Conservation (phyloP, 1,140 invertebrate species). For the Berghia stephanieae region DNA sequence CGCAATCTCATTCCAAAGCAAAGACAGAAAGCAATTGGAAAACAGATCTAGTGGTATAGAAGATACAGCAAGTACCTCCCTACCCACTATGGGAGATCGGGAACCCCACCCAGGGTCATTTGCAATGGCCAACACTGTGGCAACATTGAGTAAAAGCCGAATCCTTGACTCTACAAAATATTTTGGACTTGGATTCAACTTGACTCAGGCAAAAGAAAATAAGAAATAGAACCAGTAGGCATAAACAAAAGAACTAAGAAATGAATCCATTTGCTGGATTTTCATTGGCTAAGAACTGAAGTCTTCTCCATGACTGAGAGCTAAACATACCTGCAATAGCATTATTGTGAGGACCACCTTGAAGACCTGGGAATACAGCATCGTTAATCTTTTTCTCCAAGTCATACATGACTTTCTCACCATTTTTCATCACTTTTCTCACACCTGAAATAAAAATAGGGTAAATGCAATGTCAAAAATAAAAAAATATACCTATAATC, state of each 20-base stretch:
- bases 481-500: too few species aligned
- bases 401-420: constrained; percentile 83
- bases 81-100: too few species aligned
- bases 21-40: too few species aligned
- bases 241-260: background rate
- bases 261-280: background rate
- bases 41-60: too few species aligned
- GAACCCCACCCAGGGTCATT: too few species aligned
- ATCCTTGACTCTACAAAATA: too few species aligned
- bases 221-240: background rate
- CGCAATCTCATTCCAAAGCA: too few species aligned
- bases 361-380: constrained; percentile 92
- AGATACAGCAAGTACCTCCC: too few species aligned
- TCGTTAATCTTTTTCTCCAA: constrained; percentile 87
- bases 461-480: background rate
- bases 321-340: constrained; percentile 74
- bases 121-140: too few species aligned
- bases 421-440: constrained; percentile 75
- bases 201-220: background rate
- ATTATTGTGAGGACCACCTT: constrained; percentile 94
- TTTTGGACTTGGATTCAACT: too few species aligned
- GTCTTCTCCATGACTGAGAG: background rate
- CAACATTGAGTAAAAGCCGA: too few species aligned
- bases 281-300: background rate
- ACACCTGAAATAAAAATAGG: constrained; percentile 67